Base-by-base conservation (phyloP, 1,140 invertebrate genomes). In the Pseudobourletiella spinata region DNA sequence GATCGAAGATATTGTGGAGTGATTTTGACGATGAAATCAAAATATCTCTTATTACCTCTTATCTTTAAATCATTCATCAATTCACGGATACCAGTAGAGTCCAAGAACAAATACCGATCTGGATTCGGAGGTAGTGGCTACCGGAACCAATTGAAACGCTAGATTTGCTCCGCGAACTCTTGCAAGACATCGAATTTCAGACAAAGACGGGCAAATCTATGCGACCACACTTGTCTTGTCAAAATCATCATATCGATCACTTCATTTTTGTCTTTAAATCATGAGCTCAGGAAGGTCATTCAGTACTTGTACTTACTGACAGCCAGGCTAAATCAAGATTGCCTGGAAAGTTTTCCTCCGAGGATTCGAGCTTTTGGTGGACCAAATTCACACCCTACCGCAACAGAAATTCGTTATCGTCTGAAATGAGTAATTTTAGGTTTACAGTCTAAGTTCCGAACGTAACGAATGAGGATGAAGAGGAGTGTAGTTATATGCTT, bases 341-440 rank as follows among this genome's bases (percentile, higher is more conserved):
- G 51, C 8, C 32, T 74, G 11, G 70, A 74, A 63, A 72, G 65
- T 73, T 74, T 57, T 75, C 74, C 52, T 69, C 69, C 1, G 1
- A 42, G 61, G 20, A 71, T 74, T 18, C 46, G 72, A 57, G 66
- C 64, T 20, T 70, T 66, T 35, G 70, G 71, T 16, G 67, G 67
- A 11, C 18, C 60, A 26, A 58, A 71, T 54, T 63, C 69, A 22
- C 64, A 71, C 65, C 70, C 71, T 20, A 30, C 57, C 59, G 59
- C 68, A 16, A 32, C 67, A n/a, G 70, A 72, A 46, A 71, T 73
- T 50, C 58, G 65, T 18, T 67, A 70, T 48, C 43, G 71, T 32
- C 39, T 73, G 0, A 39, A 68, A 46, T 44, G 57, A n/a, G 65
- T 71, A 24, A 50, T 72, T 29, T 57, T 73, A n/a, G 71, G 72